Percentiles rank a stretch among this genome's conserved stretches.
Evolutionary conservation across 1,140 invertebrate genomes (phyloP).

Genomic region (Gryllus bimaculatus): DNA sequence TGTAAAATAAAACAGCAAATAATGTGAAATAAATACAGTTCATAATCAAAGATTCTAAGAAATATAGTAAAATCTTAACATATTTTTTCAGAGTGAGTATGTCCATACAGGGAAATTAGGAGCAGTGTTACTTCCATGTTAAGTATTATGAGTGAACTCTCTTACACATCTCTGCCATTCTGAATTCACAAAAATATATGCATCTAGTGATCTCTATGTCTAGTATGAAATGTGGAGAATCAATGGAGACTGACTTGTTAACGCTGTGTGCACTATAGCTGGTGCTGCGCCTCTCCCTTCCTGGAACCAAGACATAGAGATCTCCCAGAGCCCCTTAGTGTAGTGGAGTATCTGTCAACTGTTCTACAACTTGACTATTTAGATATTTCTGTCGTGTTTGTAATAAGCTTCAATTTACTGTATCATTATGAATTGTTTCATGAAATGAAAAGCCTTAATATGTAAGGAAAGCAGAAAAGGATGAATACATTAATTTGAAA

Average conservation of each 20-base stretch:
- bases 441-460: background rate
- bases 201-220: background rate
- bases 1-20: background rate
- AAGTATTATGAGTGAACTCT: background rate
- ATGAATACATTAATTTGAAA: background rate
- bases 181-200: too few relatives aligned
- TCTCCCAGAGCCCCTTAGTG: background rate
- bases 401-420: background rate
- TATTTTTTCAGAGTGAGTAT: background rate
- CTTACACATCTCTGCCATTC: background rate
- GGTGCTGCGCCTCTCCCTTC: background rate
- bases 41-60: background rate
- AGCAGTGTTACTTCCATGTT: background rate
- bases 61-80: background rate
- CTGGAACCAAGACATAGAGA: background rate
- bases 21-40: background rate
- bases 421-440: background rate
- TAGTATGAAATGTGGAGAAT: background rate
- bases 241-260: background rate
- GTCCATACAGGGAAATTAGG: background rate
- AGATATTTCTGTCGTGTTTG: background rate
- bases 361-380: background rate
- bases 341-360: background rate
- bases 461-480: background rate
- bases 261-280: background rate